Percentiles rank a stretch among this genome's conserved stretches.
phyloP scores from a whole-genome alignment of 2,797 vertebrate species.

The Molothrus aeneus region DNA sequence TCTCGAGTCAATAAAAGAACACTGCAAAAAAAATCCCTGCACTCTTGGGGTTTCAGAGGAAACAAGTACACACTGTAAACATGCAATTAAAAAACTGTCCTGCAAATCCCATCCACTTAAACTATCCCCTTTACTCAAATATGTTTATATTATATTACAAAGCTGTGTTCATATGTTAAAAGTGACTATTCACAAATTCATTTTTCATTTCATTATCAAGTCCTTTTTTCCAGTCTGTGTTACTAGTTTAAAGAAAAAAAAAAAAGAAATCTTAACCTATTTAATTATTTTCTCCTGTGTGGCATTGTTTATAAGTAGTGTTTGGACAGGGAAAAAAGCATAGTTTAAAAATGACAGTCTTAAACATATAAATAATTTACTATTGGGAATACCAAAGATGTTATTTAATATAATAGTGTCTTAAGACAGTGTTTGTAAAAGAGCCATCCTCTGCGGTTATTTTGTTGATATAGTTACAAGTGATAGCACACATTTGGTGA shows the following conservation, averaged over 20 bases:
- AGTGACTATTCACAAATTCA: conserved; percentile 17
- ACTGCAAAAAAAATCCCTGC: conserved; percentile 36
- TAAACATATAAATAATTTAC: conserved; percentile 61
- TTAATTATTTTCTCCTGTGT: conserved; percentile 58
- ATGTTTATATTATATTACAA: conserved; percentile 43
- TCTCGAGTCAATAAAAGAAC: conserved; percentile 66
- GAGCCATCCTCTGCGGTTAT: not conserved
- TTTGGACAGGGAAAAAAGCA: conserved; percentile 53
- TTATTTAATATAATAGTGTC: conserved; percentile 39
- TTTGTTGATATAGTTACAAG: conserved; percentile 44
- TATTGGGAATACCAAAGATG: conserved; percentile 40
- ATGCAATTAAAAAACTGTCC: conserved; percentile 15
- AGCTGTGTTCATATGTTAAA: conserved; percentile 22
- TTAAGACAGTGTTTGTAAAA: not conserved
- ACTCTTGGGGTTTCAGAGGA: conserved; percentile 47
- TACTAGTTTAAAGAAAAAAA: not conserved
- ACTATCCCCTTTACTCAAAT: conserved; percentile 21
- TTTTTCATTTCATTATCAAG: conserved; percentile 36
- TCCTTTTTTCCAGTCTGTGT: not conserved
- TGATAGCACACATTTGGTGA: conserved; percentile 26
- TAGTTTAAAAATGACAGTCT: conserved; percentile 50
- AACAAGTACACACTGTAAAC: conserved; percentile 52
- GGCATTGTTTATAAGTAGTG: conserved; percentile 39
- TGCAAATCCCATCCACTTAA: conserved; percentile 50
- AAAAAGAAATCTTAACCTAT: not conserved